phyloP scores from a whole-genome alignment of 2,888 invertebrate species.

The Drosophila parthenogenetica region DNA sequence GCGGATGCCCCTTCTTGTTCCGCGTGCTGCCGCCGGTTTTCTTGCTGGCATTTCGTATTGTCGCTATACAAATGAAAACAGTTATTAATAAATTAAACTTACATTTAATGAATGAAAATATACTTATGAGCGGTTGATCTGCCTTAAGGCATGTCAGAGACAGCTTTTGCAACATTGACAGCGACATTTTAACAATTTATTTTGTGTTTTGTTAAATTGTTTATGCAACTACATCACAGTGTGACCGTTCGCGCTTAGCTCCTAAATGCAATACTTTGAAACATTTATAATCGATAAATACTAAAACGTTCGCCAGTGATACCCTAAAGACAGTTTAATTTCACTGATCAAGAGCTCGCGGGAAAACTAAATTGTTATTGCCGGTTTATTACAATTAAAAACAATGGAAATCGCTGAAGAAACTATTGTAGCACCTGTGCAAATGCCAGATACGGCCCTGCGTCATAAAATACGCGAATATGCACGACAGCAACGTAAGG shows the following conservation, averaged over 20 bases:
- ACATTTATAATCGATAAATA: neutral
- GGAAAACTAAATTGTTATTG: conserved; percentile 1
- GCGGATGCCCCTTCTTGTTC: conserved; percentile 88
- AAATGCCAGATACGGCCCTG: conserved; percentile 28
- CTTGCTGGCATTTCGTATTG: conserved; percentile 89
- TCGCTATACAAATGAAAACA: conserved; percentile 52
- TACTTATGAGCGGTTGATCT: conserved; percentile 81
- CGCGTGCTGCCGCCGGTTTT: conserved; percentile 90
- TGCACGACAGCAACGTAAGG: conserved; percentile 69
- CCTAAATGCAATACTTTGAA: neutral
- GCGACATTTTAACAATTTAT: conserved; percentile 70
- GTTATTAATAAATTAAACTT: neutral
- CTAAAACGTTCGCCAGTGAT: conserved; percentile 24
- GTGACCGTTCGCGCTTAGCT: conserved; percentile 18
- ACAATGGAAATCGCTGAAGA: conserved; percentile 12
- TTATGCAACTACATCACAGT: conserved; percentile 59
- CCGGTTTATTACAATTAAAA: conserved; percentile 7
- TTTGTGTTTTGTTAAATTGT: conserved; percentile 26
- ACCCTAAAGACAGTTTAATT: neutral
- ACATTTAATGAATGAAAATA: conserved; percentile 9
- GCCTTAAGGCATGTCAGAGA: conserved; percentile 76
- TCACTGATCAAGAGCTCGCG: conserved; percentile 16
- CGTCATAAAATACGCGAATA: conserved; percentile 77
- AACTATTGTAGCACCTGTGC: neutral
- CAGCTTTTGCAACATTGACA: conserved; percentile 81